phyloP scores from a whole-genome alignment of 2,888 invertebrate species.

The Linnaemya tessellans region DNA sequence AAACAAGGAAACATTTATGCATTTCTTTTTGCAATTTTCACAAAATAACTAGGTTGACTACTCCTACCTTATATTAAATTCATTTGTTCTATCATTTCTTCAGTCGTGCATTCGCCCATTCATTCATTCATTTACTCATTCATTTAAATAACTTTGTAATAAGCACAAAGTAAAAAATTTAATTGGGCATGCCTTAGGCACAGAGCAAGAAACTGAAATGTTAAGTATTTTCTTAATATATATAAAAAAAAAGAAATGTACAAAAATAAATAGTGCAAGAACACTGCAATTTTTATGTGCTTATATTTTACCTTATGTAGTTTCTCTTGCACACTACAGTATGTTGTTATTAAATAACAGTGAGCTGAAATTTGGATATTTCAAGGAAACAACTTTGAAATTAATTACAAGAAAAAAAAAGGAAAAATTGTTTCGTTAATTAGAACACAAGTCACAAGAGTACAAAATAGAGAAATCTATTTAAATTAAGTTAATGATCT shows the following conservation, averaged over 20 bases:
- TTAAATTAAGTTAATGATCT: too few relatives aligned
- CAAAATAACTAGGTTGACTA: constrained; percentile 49
- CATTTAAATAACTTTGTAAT: constrained; percentile 65
- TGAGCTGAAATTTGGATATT: too few relatives aligned
- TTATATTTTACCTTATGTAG: neutral
- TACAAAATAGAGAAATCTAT: too few relatives aligned
- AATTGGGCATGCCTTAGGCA: constrained; percentile 66
- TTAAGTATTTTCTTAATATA: constrained; percentile 52
- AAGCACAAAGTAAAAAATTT: constrained; percentile 68
- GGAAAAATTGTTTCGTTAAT: too few relatives aligned
- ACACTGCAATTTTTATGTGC: neutral
- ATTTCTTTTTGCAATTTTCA: constrained; percentile 25
- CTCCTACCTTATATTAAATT: constrained; percentile 41
- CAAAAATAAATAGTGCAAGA: neutral
- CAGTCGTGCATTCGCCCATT: constrained; percentile 28
- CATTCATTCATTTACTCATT: constrained; percentile 45
- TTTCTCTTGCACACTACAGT: constrained; percentile 6
- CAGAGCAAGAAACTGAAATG: constrained; percentile 47
- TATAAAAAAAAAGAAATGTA: constrained; percentile 1
- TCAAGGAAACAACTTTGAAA: too few relatives aligned
- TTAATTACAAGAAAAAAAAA: too few relatives aligned
- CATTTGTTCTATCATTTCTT: constrained; percentile 40
- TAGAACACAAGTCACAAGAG: too few relatives aligned
- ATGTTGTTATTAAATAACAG: neutral
- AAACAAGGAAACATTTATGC: constrained; percentile 34